Evolutionary conservation across 1,140 invertebrate genomes (phyloP).

Genomic region (Helicoverpa zea): DNA sequence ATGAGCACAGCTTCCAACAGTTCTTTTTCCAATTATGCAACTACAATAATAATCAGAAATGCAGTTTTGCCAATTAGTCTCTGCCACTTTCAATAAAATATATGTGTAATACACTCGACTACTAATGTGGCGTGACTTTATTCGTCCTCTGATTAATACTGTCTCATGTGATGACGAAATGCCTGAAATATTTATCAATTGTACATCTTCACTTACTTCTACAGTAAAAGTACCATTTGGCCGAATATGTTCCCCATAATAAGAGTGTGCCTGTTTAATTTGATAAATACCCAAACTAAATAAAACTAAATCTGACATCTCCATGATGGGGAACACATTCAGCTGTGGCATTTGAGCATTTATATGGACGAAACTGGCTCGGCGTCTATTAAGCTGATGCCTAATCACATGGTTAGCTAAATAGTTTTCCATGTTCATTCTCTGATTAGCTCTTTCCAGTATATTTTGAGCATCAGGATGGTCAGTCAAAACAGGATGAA

Average conservation of each 20-base stretch:
- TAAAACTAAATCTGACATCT: background rate
- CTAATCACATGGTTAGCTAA: constrained; percentile 1
- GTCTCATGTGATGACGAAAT: constrained; percentile 1
- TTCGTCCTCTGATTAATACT: background rate
- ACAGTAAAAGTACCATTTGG: background rate
- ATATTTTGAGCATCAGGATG: background rate
- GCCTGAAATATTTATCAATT: background rate
- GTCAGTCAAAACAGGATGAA: background rate
- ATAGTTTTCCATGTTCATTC: background rate
- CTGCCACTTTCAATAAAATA: background rate
- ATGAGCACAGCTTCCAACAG: constrained; percentile 14
- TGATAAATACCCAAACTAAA: background rate
- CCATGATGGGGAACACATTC: background rate
- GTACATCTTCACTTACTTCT: background rate
- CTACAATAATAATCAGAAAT: constrained; percentile 6
- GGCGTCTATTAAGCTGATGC: background rate
- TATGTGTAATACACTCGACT: constrained; percentile 15
- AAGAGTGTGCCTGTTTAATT: background rate
- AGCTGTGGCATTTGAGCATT: background rate
- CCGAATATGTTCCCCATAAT: constrained; percentile 5
- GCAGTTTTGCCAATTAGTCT: background rate
- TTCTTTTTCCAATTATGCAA: constrained; percentile 3
- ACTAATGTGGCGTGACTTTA: background rate
- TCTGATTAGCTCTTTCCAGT: background rate
- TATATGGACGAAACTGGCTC: background rate